These are phyloP conservation scores for Notamacropus eugenii DNA, from an alignment of 2,797 vertebrate species.

Conservation along the genomic window DNA sequence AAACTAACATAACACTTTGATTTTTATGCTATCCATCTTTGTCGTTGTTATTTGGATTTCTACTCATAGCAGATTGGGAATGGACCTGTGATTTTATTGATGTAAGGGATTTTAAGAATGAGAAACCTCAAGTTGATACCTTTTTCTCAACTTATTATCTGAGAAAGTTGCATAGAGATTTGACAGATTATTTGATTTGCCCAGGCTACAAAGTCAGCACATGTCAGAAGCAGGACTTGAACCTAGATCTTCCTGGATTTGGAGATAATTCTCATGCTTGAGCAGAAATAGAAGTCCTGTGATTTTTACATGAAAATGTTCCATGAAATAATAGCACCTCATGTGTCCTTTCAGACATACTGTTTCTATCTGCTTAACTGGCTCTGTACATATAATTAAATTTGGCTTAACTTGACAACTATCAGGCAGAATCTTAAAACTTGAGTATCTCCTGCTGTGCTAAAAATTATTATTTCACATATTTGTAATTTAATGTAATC, in stretches of 20 bases:
- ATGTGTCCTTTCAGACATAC: neutral
- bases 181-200: neutral
- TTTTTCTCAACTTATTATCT: neutral
- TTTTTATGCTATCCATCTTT: neutral
- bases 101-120: neutral
- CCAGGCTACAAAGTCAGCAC: neutral
- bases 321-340: neutral
- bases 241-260: neutral
- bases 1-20: neutral
- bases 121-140: neutral
- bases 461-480: neutral
- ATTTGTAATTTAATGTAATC: neutral
- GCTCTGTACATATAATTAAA: neutral
- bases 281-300: neutral
- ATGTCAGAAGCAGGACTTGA: neutral
- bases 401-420: neutral
- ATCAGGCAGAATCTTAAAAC: neutral
- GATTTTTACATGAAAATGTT: neutral
- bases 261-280: neutral
- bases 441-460: neutral
- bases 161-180: neutral
- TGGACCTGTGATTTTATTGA: neutral
- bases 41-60: neutral
- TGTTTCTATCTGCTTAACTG: neutral
- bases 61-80: neutral